Base-by-base conservation (phyloP, 2,113 vertebrate genomes). In the Marmota monax region DNA sequence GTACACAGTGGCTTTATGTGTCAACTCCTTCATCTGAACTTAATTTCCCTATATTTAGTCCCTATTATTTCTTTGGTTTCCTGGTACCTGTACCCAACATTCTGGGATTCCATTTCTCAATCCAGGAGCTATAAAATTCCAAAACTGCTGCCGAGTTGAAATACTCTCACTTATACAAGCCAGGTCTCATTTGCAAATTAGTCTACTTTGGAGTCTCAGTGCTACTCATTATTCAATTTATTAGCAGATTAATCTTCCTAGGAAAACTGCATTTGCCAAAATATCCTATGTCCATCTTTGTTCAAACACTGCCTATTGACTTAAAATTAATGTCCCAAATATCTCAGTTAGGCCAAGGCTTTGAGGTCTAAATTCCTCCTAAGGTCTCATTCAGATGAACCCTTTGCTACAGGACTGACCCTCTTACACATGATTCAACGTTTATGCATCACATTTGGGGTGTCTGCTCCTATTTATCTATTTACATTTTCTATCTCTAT, bases 101-200 rank as follows among this genome's bases (percentile, higher is more conserved):
- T 79, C 39, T n/a, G 39, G 16, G 67, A 39, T 78, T 94, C 13
- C 76, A 32, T 92, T 96, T 91, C 83, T 91, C 56, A 76, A 92
- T 20, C 27, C 1, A 80, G 11, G 61, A 67, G 27, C 20, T 88
- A 92, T 13, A 92, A 80, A 90, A 76, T 77, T 76, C 61, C 45
- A 73, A 92, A 65, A 69, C 4, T 53, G 58, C 69, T 65, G 53
- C 25, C 69, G 56, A 90, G 17, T 39, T 69, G n/a, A 82, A 84
- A 84, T 27, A 12, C 29, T 80, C 70, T 92, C 58, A 39, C 32
- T 90, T 70, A 67, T 10, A n/a, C 14, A 11, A 95, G 34, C 51
- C 23, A 84, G 53, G 27, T 85, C 48, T 96, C 25, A 45, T 77
- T 67, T 32, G 53, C n/a, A 37, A 85, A 25, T 84, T 86, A 70